Evolutionary conservation across 2,797 vertebrate genomes (phyloP), one percentile per base, ranked within the genome.

Genomic region (Sebastes alutus): DNA sequence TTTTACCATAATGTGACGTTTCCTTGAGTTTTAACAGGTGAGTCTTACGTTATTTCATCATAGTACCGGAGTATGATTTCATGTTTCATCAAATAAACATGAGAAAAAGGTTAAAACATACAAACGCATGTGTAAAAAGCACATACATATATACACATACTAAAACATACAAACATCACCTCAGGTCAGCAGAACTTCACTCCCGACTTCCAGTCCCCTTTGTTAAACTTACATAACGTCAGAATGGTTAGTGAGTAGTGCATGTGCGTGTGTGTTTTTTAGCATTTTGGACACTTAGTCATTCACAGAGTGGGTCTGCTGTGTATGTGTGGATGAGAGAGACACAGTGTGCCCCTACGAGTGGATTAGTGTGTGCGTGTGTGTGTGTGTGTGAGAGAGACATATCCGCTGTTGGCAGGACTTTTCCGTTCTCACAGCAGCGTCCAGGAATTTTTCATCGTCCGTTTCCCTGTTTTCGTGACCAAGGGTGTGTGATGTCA

Each of bases 371-470:
- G 65, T 29, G 71, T 60, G 72, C 56, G 78, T 69, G 66, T 70
- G 35, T 5, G 35, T 35, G 63, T 56, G 52, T 72, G 82, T 59
- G 52, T 33, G 72, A n/a, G 23, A 56, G 77, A 72, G 77, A 83
- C 59, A 86, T 60, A 87, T 91, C 83, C 82, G 49, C 77, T 86
- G 82, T 62, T 93, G 92, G 92, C 91, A 87, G 78, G 72, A 82
- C 65, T 75, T 78, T 78, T 79, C 85, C 65, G 81, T 93, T 93
- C 90, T 94, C 93, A 93, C 87, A 89, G 88, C 87, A 60, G 86
- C 52, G 71, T 90, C 93, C 90, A 92, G 91, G 88, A 94, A 89
- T 89, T 84, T 87, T 90, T 91, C 86, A 81, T 81, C 85, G 65
- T 86, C 83, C 80, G 1, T 88, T 87, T 81, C 77, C 81, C 69